Percentiles rank a stretch among this genome's conserved stretches.
Evolutionary conservation across 2,888 invertebrate genomes (phyloP).

Genomic region (Hypsopygia costalis): DNA sequence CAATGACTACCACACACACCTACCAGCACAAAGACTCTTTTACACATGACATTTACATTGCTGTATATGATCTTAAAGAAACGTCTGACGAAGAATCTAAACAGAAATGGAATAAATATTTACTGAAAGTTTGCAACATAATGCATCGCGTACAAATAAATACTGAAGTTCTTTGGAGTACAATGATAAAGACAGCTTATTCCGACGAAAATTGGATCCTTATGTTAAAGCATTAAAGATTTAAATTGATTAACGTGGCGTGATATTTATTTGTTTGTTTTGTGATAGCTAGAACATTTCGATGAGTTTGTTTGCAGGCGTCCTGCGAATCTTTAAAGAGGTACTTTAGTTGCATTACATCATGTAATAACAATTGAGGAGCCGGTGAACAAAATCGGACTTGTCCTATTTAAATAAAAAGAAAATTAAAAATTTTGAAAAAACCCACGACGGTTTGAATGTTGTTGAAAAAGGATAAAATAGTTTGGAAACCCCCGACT

Average conservation of each 20-base stretch:
- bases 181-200: conserved; percentile 3
- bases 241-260: not conserved
- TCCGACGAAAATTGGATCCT: not conserved
- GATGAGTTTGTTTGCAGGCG: not conserved
- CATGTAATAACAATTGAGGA: no score
- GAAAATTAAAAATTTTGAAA: no score
- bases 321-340: not conserved
- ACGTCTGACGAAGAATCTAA: not conserved
- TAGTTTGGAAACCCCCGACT: no score
- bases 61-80: not conserved
- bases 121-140: not conserved
- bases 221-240: not conserved
- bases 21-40: not conserved
- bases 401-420: no score
- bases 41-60: not conserved
- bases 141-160: conserved; percentile 3
- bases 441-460: no score
- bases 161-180: conserved; percentile 6
- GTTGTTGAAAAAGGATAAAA: no score
- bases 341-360: no score
- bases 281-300: not conserved
- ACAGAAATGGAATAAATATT: not conserved
- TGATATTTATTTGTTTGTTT: not conserved
- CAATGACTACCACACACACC: not conserved
- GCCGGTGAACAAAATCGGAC: no score